Evolutionary conservation across 2,888 invertebrate genomes (phyloP).

Genomic region (Pachydiplax longipennis): DNA sequence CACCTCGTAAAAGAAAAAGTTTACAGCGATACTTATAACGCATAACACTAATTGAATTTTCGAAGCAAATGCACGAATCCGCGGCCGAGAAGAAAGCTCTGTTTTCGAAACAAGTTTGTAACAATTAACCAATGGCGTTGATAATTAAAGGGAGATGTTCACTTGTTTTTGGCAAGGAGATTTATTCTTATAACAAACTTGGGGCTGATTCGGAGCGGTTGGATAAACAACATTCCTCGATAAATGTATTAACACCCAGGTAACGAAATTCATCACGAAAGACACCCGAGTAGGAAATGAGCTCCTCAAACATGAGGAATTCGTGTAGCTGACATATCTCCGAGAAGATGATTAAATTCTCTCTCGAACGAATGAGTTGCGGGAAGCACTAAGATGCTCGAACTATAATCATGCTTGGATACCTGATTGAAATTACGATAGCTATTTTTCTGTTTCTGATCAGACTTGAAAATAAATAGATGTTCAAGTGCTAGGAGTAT

Average conservation of each 20-base stretch:
- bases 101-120: not conserved
- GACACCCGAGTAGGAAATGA: too few relatives aligned
- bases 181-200: too few relatives aligned
- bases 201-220: too few relatives aligned
- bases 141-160: not conserved
- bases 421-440: not conserved
- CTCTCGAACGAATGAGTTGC: too few relatives aligned
- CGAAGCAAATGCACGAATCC: not conserved
- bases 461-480: not conserved
- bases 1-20: not conserved
- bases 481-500: not conserved
- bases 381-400: too few relatives aligned
- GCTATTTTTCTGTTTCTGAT: not conserved
- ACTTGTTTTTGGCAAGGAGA: not conserved
- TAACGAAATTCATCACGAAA: too few relatives aligned
- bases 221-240: too few relatives aligned
- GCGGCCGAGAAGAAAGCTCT: not conserved
- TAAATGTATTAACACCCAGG: too few relatives aligned
- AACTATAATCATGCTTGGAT: too few relatives aligned
- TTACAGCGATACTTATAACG: not conserved
- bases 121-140: not conserved
- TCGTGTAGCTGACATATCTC: too few relatives aligned
- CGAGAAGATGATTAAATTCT: too few relatives aligned
- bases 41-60: conserved; percentile 15
- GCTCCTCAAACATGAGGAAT: too few relatives aligned